Percentiles rank a stretch among this genome's conserved stretches.
phyloP scores from a whole-genome alignment of 2,113 vertebrate species.

The Oceanodroma tethys region DNA sequence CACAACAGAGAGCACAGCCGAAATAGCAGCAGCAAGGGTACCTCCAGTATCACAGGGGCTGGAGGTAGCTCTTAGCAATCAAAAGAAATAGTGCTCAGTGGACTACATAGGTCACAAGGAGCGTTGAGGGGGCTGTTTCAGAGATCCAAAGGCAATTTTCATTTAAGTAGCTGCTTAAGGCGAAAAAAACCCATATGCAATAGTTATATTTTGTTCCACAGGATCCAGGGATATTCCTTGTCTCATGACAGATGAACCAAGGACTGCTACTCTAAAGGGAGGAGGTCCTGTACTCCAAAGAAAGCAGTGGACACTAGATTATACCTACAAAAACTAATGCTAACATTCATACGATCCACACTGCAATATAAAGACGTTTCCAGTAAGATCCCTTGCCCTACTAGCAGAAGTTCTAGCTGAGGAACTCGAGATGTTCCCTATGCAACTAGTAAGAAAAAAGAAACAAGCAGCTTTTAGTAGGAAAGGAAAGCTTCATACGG shows the following conservation, averaged over 20 bases:
- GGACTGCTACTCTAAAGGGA: not conserved
- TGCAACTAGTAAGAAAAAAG: not conserved
- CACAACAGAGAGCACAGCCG: fast-evolving
- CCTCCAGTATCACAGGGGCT: not conserved
- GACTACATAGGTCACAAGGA: not conserved
- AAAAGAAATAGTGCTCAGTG: not conserved
- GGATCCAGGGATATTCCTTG: not conserved
- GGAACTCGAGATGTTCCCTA: not conserved
- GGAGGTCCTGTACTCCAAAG: not conserved
- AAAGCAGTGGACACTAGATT: not conserved
- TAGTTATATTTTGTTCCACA: not conserved
- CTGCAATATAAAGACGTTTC: not conserved
- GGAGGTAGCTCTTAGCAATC: not conserved
- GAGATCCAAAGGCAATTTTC: not conserved
- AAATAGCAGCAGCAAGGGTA: not conserved
- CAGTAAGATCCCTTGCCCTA: not conserved
- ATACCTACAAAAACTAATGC: not conserved
- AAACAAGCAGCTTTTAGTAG: not conserved
- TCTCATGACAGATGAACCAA: not conserved
- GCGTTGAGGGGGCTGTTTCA: not conserved
- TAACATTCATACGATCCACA: not conserved
- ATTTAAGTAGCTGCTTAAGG: not conserved
- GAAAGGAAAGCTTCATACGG: not conserved
- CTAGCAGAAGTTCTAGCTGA: not conserved
- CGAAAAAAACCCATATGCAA: not conserved